These are phyloP conservation scores for Heliconius cydno DNA, from an alignment of 2,888 invertebrate species.

Conservation along the genomic window DNA sequence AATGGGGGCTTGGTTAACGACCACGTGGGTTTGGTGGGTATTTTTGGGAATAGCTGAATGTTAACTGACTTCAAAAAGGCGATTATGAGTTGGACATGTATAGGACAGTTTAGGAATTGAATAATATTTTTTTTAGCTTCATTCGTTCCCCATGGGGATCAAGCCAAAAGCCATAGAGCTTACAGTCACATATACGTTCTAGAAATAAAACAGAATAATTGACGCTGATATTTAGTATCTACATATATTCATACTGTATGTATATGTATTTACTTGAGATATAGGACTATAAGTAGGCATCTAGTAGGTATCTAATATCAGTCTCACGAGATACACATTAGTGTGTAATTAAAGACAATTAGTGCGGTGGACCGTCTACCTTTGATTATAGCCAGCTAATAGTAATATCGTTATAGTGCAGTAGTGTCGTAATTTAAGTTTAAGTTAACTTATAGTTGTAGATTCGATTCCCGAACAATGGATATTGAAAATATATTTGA, in stretches of 20 bases:
- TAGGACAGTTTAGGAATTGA: too few species aligned
- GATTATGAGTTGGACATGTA: neutral
- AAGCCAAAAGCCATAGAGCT: neutral
- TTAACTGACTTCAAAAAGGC: neutral
- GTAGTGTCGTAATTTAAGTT: neutral
- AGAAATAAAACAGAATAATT: too few species aligned
- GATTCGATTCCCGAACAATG: neutral
- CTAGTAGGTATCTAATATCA: conserved; percentile 10
- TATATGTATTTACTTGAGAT: neutral
- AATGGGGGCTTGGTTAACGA: conserved; percentile 23
- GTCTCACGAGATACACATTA: conserved; percentile 30
- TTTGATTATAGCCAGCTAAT: neutral
- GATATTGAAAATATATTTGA: too few species aligned
- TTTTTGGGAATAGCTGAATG: conserved; percentile 6
- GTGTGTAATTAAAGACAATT: conserved; percentile 32
- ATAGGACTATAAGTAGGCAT: neutral
- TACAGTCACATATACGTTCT: neutral
- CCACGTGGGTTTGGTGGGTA: neutral
- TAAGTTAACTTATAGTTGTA: neutral
- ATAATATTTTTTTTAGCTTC: too few species aligned
- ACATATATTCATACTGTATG: neutral
- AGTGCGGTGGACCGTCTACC: conserved; percentile 23
- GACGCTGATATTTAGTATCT: neutral
- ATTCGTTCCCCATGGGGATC: neutral
- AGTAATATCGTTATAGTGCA: neutral